phyloP scores from a whole-genome alignment of 2,113 vertebrate species.

The Hippopotamus amphibius region DNA sequence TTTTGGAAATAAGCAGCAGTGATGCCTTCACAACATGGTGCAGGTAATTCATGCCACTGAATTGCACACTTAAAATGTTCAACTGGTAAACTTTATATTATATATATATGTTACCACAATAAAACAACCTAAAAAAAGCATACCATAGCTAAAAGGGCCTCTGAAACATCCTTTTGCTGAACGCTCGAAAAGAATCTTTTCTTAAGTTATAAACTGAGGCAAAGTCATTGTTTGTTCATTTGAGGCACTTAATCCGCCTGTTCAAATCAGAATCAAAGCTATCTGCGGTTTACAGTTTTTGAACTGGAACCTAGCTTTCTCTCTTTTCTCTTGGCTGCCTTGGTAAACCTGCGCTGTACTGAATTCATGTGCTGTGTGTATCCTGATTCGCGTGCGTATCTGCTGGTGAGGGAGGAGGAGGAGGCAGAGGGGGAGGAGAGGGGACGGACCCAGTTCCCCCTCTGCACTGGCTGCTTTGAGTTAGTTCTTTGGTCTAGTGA shows the following conservation, averaged over 20 bases:
- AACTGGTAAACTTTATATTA: neutral
- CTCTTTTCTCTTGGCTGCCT: neutral
- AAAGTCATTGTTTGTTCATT: neutral
- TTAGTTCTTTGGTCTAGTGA: neutral
- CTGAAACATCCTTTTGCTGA: neutral
- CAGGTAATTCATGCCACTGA: neutral
- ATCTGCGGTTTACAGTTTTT: neutral
- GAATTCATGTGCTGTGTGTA: neutral
- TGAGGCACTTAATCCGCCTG: neutral
- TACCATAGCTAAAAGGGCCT: neutral
- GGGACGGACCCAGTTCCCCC: accelerated
- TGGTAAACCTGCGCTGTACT: neutral
- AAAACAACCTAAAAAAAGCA: neutral
- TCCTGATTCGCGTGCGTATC: accelerated
- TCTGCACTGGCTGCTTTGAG: neutral
- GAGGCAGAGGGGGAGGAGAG: no score
- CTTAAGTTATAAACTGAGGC: neutral
- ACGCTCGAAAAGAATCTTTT: neutral
- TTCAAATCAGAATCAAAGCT: neutral
- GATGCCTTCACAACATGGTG: neutral
- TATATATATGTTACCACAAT: neutral
- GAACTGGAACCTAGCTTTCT: neutral
- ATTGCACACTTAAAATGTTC: neutral
- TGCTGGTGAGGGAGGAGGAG: no score
- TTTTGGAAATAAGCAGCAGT: neutral